Base-by-base conservation (phyloP, 2,113 vertebrate species). In the Plotosus lineatus region DNA sequence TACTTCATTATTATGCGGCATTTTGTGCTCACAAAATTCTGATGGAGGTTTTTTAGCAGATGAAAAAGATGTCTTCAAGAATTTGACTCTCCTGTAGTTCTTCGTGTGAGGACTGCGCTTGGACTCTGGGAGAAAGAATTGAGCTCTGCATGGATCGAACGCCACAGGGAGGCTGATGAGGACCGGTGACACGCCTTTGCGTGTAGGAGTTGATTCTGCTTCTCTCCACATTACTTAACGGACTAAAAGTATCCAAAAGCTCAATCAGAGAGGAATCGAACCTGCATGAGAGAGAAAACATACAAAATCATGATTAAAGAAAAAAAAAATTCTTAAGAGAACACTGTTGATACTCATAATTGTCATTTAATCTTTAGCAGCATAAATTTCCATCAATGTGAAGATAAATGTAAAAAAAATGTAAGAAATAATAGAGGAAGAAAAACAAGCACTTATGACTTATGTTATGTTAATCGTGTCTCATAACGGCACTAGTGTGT, bases 21-120 rank as follows among this genome's bases (percentile, higher is more conserved):
- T 75, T 58, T 42, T 46, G 66, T 56, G 66, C 53, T 75, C 58
- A 65, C 31, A 65, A 65, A 33, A n/a, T 36, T 31, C 17, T 56
- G 40, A n/a, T 48, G 55, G 40, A 51, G 9, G 15, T 56, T 72
- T 69, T 74, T 91, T 85, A 92, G 93, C 93, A 97, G 89, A 99
- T 96, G 87, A 99, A 99, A 92, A 98, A 98, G 80, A 99, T 96
- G 48, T 98, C 96, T 86, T 98, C 94, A 0, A 99, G 92, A 53
- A 99, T 96, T 53, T 88, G 92, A 78, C 93, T 95, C 90, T 98
- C 98, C 77, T 98, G 94, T 58, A 95, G 86, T 40, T 90, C 90
- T 61, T 82, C 92, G 11, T 44, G 91, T 74, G 75, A 87, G 75
- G 75, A 84, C 86, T 86, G 90, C 10, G 79, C 81, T 63, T 82